Conservation (phyloP, 2,797 vertebrate species). For the Coracias cyanogaster region DNA sequence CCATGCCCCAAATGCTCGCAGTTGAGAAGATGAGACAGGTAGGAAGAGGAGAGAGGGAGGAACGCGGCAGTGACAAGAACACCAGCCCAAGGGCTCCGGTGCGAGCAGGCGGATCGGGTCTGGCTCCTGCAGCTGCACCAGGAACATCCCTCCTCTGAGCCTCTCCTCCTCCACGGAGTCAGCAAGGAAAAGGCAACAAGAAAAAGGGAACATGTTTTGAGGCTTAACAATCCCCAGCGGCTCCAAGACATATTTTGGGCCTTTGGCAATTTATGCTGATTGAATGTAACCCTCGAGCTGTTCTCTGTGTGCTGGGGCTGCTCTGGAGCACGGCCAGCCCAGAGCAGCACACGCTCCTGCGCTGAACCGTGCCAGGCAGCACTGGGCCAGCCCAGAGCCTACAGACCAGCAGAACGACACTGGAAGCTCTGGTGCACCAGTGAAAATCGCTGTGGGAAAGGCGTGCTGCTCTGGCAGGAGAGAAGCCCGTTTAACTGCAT, state of each 20-base stretch:
- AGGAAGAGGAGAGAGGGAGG: not conserved
- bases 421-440: not conserved
- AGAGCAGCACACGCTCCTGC: not conserved
- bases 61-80: not conserved
- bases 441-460: not conserved
- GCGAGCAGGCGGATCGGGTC: not conserved
- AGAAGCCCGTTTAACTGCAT: not conserved
- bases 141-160: not conserved
- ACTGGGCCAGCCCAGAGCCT: not conserved
- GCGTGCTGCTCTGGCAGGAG: not conserved
- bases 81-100: not conserved
- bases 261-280: conserved; percentile 24
- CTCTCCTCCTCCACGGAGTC: not conserved
- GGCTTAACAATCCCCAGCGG: not conserved
- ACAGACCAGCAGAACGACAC: rapidly evolving
- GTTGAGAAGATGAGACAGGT: not conserved
- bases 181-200: not conserved
- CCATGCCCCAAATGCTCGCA: not conserved
- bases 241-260: not conserved
- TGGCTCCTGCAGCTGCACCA: not conserved
- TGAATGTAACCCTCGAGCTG: conserved; percentile 49
- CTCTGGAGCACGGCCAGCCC: not conserved
- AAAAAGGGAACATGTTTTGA: not conserved
- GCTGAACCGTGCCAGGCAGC: rapidly evolving
- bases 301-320: not conserved